A percentile compares a stretch with the other conserved stretches of the same genome.
Evolutionary conservation across 2,113 vertebrate species (phyloP).

Genomic region (Psittacara wagleri): DNA sequence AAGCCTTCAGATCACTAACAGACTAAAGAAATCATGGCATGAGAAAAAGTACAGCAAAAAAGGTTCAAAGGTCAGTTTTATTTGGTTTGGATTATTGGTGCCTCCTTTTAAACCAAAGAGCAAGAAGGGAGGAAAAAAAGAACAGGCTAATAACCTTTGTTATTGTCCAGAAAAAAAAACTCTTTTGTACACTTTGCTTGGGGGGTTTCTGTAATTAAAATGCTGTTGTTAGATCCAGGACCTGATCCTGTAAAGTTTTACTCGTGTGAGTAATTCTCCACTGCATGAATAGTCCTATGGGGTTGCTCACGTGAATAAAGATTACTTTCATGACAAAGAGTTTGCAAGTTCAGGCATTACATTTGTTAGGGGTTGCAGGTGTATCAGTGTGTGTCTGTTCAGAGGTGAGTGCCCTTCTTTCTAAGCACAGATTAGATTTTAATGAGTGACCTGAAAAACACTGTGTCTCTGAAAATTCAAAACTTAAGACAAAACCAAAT

Average conservation of each 20-base stretch:
- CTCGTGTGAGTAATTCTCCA: conserved; percentile 53
- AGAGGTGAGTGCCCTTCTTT: not conserved
- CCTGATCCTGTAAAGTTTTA: conserved; percentile 67
- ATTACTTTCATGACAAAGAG: conserved; percentile 30
- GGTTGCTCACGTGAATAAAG: conserved; percentile 51
- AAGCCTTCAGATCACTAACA: conserved; percentile 88
- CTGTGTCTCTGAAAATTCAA: not conserved
- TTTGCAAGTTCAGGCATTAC: conserved; percentile 39
- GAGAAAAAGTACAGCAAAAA: conserved; percentile 96
- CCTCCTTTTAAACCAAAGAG: conserved; percentile 82
- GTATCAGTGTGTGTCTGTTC: not conserved
- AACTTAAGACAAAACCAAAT: not conserved
- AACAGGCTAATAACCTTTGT: conserved; percentile 88
- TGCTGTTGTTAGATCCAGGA: conserved; percentile 72
- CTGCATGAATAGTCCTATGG: conserved; percentile 49
- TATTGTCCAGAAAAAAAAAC: conserved; percentile 70
- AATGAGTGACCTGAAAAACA: not conserved
- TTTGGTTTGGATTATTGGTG: conserved; percentile 91
- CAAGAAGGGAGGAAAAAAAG: conserved; percentile 72
- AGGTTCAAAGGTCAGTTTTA: conserved; percentile 94
- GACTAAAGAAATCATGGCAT: conserved; percentile 89
- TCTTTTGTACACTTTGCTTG: conserved; percentile 80
- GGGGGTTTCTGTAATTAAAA: conserved; percentile 86
- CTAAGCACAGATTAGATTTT: not conserved
- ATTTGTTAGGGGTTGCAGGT: not conserved